Base-by-base conservation (phyloP, 2,888 invertebrate species). In the Patella pellucida region DNA sequence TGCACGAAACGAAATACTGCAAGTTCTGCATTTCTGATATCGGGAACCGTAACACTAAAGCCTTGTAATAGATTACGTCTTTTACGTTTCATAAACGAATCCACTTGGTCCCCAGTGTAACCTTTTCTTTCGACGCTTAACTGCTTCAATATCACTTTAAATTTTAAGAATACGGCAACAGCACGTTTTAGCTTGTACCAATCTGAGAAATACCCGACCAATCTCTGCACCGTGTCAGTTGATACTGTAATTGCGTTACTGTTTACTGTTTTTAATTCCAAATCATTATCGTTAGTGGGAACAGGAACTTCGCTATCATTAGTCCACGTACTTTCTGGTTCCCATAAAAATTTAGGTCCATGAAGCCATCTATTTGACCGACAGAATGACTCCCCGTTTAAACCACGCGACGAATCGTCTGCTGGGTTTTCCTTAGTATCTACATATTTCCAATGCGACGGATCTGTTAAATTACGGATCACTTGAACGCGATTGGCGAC, bases 401-500 rank as follows among this genome's bases (percentile, higher is more conserved):
- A 51, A 27, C 78, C 78, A 69, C 76, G 73, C 3, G 74, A 74
- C 3, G 78, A 76, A 71, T 69, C 50, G 70, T 78, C 78, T 23
- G 78, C 74, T 31, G 78, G 78, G 56, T 76, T 78, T 12, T 56
- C 14, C 23, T 76, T 76, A 2, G 76, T 74, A 62, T 54, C 52
- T 5, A 78, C 73, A 70, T 74, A 78, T 19, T 68, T 50, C 76
- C 78, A 78, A 41, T 78, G 72, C 7, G 54, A n/a, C 16, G 51
- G 14, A 15, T 52, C 23, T 5, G 73, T 23, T 23, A 19, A 54
- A 19, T 72, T 73, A 51, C 69, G 67, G 16, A 76, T 73, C 16
- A 69, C 31, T 15, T 69, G 56, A 12, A 78, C 19, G 15, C 76
- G 5, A 67, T 79, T 78, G 1, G 72, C 74, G 1, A 80, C 75